A percentile compares a stretch with the other conserved stretches of the same genome.
These are phyloP conservation scores for Batillaria attramentaria DNA, from an alignment of 1,140 invertebrate genomes.

Conservation along the genomic window DNA sequence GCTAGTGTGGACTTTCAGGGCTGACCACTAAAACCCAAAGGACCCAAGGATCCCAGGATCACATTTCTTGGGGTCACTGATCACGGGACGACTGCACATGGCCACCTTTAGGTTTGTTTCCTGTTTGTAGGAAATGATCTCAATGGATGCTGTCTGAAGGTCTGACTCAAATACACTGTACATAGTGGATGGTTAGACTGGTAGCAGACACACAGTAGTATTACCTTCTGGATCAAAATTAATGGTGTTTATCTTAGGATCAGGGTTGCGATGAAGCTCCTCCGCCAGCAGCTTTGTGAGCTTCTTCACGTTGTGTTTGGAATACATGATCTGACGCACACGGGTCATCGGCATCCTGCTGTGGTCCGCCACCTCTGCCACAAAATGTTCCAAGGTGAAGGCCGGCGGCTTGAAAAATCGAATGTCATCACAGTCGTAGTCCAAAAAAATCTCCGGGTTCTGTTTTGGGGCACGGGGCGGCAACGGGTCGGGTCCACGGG, in stretches of 20 bases:
- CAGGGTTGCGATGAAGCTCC: conserved; percentile 35
- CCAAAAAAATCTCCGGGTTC: conserved; percentile 50
- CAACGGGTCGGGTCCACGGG: conserved; percentile 63
- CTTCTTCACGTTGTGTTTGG: conserved; percentile 67
- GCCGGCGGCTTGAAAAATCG: conserved; percentile 61
- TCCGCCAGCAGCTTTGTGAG: conserved; percentile 62
- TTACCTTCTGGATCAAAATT: conserved; percentile 58
- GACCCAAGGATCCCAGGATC: too few species aligned
- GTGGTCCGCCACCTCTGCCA: conserved; percentile 54
- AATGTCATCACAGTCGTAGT: conserved; percentile 59
- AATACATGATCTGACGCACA: conserved; percentile 58
- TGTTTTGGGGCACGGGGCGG: conserved; percentile 53
- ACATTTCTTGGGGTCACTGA: too few species aligned
- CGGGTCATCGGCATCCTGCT: conserved; percentile 52
- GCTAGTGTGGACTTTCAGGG: too few species aligned
- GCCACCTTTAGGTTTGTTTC: too few species aligned
- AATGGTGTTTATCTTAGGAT: conserved; percentile 42
- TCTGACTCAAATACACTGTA: too few species aligned
- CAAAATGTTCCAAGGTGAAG: conserved; percentile 67
- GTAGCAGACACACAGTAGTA: not conserved
- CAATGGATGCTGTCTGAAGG: too few species aligned
- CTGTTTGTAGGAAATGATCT: too few species aligned
- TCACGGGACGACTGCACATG: too few species aligned
- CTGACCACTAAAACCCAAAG: too few species aligned
- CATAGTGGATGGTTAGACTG: not conserved